A percentile compares a stretch with the other conserved stretches of the same genome.
Evolutionary conservation across 1,140 invertebrate genomes (phyloP).

Genomic region (Cherax quadricarinatus): DNA sequence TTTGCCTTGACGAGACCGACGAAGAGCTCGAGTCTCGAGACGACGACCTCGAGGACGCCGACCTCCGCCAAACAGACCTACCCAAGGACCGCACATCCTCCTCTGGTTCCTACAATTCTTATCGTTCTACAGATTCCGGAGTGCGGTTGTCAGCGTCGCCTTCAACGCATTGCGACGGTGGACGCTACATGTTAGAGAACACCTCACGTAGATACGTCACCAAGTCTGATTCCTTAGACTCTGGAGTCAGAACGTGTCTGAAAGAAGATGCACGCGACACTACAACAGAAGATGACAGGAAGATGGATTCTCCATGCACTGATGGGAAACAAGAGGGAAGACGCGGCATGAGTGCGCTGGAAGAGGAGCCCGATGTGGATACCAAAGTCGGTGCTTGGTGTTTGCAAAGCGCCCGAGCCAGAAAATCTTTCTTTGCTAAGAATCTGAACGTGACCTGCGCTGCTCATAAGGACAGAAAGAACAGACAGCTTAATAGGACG

Average conservation of each 20-base stretch:
- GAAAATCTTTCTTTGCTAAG: conserved; percentile 70
- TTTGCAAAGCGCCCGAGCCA: conserved; percentile 71
- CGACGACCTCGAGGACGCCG: conserved; percentile 71
- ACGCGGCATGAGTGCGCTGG: conserved; percentile 57
- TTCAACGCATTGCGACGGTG: conserved; percentile 70
- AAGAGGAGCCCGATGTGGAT: conserved; percentile 72
- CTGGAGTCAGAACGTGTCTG: conserved; percentile 69
- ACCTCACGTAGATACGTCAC: conserved; percentile 66
- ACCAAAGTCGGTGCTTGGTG: conserved; percentile 72
- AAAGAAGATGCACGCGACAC: conserved; percentile 67
- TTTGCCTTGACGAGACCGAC: conserved; percentile 73
- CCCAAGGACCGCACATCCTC: conserved; percentile 73
- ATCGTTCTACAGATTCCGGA: conserved; percentile 72
- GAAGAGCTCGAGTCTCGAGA: conserved; percentile 72
- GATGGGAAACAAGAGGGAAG: conserved; percentile 57
- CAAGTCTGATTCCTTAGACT: conserved; percentile 73
- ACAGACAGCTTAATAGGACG: conserved; percentile 59
- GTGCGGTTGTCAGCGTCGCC: conserved; percentile 72
- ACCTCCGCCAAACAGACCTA: conserved; percentile 68
- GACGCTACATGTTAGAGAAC: conserved; percentile 65
- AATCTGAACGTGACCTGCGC: conserved; percentile 59
- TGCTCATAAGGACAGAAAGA: conserved; percentile 58
- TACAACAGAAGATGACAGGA: conserved; percentile 50
- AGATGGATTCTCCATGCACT: conserved; percentile 34
- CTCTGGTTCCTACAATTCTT: conserved; percentile 73